phyloP scores from a whole-genome alignment of 92 coral and sea anemone species.

The Anthopleura xanthogrammica region DNA sequence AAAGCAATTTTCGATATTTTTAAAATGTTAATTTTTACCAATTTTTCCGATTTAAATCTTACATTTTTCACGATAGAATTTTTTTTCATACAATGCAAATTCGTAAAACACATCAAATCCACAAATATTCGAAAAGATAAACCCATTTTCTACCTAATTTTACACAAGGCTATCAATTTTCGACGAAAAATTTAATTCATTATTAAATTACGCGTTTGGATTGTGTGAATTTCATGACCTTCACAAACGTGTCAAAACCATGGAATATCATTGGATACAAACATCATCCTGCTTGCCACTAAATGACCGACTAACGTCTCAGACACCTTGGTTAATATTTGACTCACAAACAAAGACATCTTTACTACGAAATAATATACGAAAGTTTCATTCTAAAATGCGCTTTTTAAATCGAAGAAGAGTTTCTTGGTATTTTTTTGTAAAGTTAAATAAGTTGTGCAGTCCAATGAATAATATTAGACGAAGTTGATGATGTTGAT shows the following conservation, averaged over 20 bases:
- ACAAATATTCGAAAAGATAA: neutral
- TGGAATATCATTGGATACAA: neutral
- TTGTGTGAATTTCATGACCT: slow-evolving; percentile 21
- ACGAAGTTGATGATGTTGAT: neutral
- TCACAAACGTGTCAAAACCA: neutral
- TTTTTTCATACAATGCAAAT: too few species aligned
- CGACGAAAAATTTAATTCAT: neutral
- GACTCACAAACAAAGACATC: slow-evolving; percentile 15
- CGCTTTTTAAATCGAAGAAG: neutral
- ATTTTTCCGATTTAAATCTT: too few species aligned
- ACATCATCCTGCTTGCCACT: neutral
- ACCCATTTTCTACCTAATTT: neutral
- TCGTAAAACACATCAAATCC: neutral
- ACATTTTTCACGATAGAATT: too few species aligned
- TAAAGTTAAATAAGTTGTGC: neutral
- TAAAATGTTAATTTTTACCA: neutral
- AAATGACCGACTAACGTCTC: slow-evolving; percentile 9
- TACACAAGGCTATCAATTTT: neutral
- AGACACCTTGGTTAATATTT: slow-evolving; percentile 14
- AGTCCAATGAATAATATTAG: neutral
- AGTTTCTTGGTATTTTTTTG: neutral
- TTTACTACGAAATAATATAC: neutral
- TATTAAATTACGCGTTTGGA: slow-evolving; percentile 6
- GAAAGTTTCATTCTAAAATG: neutral
- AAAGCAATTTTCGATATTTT: too few species aligned